phyloP scores from a whole-genome alignment of 2,888 invertebrate genomes.

The Pantelozetes paolii region DNA sequence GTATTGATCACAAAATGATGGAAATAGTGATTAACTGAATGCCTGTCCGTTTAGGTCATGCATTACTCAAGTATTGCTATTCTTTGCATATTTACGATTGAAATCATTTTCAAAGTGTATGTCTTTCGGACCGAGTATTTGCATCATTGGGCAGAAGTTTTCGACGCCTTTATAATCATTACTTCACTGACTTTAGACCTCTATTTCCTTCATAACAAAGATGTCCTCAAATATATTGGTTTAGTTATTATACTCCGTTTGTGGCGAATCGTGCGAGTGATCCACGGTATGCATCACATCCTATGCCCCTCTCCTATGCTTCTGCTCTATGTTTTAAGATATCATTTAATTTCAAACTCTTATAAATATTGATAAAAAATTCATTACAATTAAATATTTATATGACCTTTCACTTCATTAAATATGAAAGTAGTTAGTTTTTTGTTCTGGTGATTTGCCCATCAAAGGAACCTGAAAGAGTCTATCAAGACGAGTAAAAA shows the following conservation, averaged over 20 bases:
- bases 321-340: too few species aligned
- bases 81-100: conserved; percentile 52
- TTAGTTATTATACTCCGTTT: conserved; percentile 54
- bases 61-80: conserved; percentile 53
- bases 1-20: not conserved
- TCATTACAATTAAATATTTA: not conserved
- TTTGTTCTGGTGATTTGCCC: too few species aligned
- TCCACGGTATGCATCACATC: conserved; percentile 52
- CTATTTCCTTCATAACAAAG: conserved; percentile 50
- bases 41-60: conserved; percentile 47
- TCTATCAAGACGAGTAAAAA: too few species aligned
- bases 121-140: conserved; percentile 53
- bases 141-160: conserved; percentile 53
- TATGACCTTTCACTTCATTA: too few species aligned
- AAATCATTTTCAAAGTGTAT: conserved; percentile 52
- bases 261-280: conserved; percentile 54
- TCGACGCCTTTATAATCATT: conserved; percentile 54
- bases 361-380: too few species aligned
- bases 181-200: conserved; percentile 54
- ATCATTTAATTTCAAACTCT: too few species aligned
- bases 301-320: not conserved
- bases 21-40: not conserved
- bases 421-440: too few species aligned
- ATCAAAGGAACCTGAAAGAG: too few species aligned
- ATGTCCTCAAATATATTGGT: conserved; percentile 52